Evolutionary conservation across 2,797 vertebrate genomes (phyloP).

Genomic region (Miichthys miiuy): DNA sequence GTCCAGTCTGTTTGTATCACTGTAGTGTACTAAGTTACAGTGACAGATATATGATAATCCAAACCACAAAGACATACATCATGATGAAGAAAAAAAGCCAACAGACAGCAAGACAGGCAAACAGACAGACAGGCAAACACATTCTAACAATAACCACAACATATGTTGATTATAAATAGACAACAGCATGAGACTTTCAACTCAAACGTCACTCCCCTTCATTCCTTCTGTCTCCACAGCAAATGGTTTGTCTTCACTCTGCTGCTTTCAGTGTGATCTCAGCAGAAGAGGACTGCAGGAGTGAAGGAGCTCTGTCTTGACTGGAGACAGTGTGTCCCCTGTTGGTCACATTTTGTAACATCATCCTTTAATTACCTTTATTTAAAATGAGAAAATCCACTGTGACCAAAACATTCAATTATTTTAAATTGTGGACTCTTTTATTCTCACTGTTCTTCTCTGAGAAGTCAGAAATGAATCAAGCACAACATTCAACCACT

Average conservation of each 20-base stretch:
- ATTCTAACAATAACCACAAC: constrained; percentile 66
- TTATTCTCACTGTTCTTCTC: background rate
- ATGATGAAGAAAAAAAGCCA: constrained; percentile 3
- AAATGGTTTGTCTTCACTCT: constrained; percentile 46
- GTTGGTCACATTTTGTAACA: constrained; percentile 30
- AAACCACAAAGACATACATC: background rate
- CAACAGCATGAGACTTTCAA: constrained; percentile 47
- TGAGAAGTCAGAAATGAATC: too few relatives aligned
- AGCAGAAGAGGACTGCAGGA: constrained; percentile 21
- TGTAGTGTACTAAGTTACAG: background rate
- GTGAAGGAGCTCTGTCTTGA: background rate
- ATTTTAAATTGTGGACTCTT: background rate
- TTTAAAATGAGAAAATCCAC: background rate
- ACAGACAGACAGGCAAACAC: constrained; percentile 16
- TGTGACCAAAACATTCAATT: background rate
- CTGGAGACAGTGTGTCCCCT: constrained; percentile 42
- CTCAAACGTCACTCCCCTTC: constrained; percentile 31
- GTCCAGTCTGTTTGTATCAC: constrained; percentile 10
- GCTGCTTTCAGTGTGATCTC: constrained; percentile 23
- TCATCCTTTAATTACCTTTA: background rate
- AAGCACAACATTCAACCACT: too few relatives aligned
- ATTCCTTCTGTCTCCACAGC: constrained; percentile 29
- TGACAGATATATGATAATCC: background rate
- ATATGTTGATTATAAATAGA: constrained; percentile 77
- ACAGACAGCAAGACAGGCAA: background rate